Evolutionary conservation across 2,113 vertebrate genomes (phyloP).

Genomic region (Charina bottae): DNA sequence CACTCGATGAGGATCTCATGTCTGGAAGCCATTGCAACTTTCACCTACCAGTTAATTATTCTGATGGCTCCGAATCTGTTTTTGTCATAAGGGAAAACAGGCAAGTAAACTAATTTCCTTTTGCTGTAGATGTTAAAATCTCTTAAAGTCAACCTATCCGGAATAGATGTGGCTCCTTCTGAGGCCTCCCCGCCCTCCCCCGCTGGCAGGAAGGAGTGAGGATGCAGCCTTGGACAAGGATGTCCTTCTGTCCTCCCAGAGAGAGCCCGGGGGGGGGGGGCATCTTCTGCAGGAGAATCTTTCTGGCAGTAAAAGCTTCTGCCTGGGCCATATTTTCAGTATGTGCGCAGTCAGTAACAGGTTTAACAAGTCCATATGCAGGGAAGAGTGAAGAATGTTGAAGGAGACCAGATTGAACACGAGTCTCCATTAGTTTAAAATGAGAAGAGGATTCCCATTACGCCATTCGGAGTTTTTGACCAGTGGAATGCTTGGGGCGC

Average conservation of each 20-base stretch:
- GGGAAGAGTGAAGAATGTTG: not conserved
- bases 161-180: not conserved
- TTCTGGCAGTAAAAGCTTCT: conserved; percentile 31
- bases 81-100: not conserved
- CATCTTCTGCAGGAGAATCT: conserved; percentile 8
- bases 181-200: not conserved
- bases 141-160: not conserved
- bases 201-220: conserved; percentile 14
- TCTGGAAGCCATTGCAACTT: not conserved
- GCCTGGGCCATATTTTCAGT: conserved; percentile 1
- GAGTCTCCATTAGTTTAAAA: not conserved
- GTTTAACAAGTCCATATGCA: conserved; percentile 26
- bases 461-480: not conserved
- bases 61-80: conserved; percentile 26
- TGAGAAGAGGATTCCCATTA: not conserved
- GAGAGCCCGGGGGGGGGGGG: conserved; percentile 10
- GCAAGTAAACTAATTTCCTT: conserved; percentile 29
- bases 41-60: conserved; percentile 12
- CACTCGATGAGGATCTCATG: no score
- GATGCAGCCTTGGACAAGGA: conserved; percentile 30
- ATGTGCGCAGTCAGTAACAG: conserved; percentile 17
- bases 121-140: accelerated
- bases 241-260: not conserved
- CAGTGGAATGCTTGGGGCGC: not conserved
- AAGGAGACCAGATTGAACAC: not conserved